phyloP scores from a whole-genome alignment of 2,113 vertebrate genomes.

The Antennarius striatus region DNA sequence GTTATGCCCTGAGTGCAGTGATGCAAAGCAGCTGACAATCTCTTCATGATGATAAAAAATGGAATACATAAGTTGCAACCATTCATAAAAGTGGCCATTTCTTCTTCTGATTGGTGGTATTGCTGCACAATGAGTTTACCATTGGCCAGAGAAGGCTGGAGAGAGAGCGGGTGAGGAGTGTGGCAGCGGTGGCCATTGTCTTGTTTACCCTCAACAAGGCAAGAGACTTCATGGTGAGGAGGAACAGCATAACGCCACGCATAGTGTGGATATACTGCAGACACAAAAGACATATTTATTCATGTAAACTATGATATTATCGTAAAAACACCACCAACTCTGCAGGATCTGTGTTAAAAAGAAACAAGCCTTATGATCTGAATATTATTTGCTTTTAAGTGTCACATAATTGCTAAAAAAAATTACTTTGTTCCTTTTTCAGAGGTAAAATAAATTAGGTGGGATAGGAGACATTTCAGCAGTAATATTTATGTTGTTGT shows the following conservation, averaged over 20 bases:
- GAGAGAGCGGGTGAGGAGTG: conserved; percentile 25
- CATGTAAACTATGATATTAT: neutral
- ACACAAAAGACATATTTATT: conserved; percentile 6
- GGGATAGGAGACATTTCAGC: neutral
- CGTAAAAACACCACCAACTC: neutral
- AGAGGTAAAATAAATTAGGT: neutral
- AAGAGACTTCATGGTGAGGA: conserved; percentile 72
- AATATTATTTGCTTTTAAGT: no score
- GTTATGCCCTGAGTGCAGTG: no score
- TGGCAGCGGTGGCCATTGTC: conserved; percentile 31
- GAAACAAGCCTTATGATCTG: no score
- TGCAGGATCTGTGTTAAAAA: no score
- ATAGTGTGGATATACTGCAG: conserved; percentile 69
- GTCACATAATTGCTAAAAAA: no score
- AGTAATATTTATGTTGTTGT: conserved; percentile 15
- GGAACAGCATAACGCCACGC: conserved; percentile 69
- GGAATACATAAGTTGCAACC: no score
- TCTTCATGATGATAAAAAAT: no score
- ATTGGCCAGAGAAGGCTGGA: conserved; percentile 49
- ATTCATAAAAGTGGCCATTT: no score
- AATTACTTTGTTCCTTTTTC: neutral
- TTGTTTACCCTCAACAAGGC: conserved; percentile 54
- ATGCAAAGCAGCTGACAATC: no score
- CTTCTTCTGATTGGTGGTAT: neutral
- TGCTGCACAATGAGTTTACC: conserved; percentile 61